Evolutionary conservation across 2,888 invertebrate species (phyloP), one percentile per base, ranked within the genome.

Genomic region (Lycocerus yunnanus): DNA sequence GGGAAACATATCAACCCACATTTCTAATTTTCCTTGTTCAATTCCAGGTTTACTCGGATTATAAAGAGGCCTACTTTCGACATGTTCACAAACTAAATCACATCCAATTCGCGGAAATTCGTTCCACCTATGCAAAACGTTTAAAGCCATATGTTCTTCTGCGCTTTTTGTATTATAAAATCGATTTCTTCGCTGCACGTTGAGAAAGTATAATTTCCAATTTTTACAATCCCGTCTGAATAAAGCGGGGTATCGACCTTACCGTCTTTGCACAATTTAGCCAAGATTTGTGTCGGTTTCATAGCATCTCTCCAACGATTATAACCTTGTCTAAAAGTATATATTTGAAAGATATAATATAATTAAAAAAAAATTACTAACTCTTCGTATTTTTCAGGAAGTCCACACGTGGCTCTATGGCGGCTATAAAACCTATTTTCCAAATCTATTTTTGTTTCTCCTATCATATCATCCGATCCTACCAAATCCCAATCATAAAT

Each of bases 1-100:
- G 0, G 97, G 96, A 83, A 97, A 97, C 95, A 97, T 95, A 83
- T 97, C 97, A 1, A 97, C 94, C 96, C 96, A 97, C 95, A 97
- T 94, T 86, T 97, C 95, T 15, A 97, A 84, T 83, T 96, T 95
- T 0, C 97, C 97, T 90, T 96, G 93, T 83, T 95, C 95, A 74
- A 96, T 94, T 10, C 96, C 96, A 0, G 87, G 87, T 72, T 87
- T 87, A 78, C 93, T 93, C 0, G 96, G 94, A 86, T 95, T 95
- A 84, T 93, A 96, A 0, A 98, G 88, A 0, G 96, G 92, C 27
- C 97, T 89, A 0, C 95, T 95, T 87, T 98, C 98, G 0, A 98
- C 93, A 84, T 98, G 97, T 84, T 98, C 97, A 0, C 94, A 94
- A 1, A 97, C 94, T 59, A 97, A 88, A 74, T 88, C 87, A 72